These are phyloP conservation scores for Brachyrhaphis roseni DNA, from an alignment of 2,797 vertebrate genomes.

Conservation along the genomic window DNA sequence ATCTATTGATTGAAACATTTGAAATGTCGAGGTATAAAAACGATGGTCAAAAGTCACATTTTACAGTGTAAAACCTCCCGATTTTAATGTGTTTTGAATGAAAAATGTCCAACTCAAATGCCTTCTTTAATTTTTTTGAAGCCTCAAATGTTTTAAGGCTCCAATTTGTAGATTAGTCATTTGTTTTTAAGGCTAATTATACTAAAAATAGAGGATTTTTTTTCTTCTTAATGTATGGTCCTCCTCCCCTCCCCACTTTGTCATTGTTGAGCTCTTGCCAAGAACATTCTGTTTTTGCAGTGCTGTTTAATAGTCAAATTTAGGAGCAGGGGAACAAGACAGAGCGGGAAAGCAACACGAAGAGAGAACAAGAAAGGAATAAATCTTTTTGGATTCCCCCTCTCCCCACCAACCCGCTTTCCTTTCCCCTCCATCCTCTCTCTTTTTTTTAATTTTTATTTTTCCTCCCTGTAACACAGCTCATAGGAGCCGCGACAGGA, in stretches of 20 bases:
- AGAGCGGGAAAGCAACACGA: conserved; percentile 60
- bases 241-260: conserved; percentile 73
- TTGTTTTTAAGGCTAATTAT: conserved; percentile 47
- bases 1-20: background rate
- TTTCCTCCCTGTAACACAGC: conserved; percentile 51
- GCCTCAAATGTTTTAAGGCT: conserved; percentile 8
- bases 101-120: background rate
- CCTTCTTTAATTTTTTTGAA: background rate
- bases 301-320: conserved; percentile 81
- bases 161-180: conserved; percentile 11
- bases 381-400: conserved; percentile 63
- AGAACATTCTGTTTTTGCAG: conserved; percentile 85
- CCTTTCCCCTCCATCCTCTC: conserved; percentile 5
- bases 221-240: conserved; percentile 73
- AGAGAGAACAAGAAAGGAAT: conserved; percentile 68
- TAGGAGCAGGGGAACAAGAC: conserved; percentile 69
- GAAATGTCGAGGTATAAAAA: background rate
- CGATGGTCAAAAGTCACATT: background rate
- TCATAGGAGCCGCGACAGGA: conserved; percentile 64
- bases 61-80: background rate
- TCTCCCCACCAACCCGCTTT: background rate
- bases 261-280: conserved; percentile 82
- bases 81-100: background rate
- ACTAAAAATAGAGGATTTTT: conserved; percentile 43
- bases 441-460: conserved; percentile 17